Evolutionary conservation across 2,888 invertebrate species (phyloP), one percentile per base, ranked within the genome.

Genomic region (Onthophagus sagittarius): DNA sequence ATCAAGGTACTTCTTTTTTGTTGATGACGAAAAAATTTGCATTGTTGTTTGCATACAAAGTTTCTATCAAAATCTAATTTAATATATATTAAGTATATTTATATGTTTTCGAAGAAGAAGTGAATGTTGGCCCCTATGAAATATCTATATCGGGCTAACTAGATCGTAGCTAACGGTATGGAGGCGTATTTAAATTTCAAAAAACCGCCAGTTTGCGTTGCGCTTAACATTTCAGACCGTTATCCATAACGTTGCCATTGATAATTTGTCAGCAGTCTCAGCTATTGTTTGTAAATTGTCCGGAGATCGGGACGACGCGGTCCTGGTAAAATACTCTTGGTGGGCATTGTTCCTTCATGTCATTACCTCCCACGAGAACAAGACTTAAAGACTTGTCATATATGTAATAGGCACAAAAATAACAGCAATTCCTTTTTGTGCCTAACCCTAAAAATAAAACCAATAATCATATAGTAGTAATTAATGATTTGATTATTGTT

Each of bases 241-340:
- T 77, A 77, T 74, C 70, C 71, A 74, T 76, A 72, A 73, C 70
- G 75, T 76, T 75, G 73, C 69, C 75, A 73, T 72, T 73, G 75
- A 75, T 72, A 76, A 76, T 76, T 76, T 76, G 76, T 74, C 74
- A 73, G 76, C 74, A 65, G 77, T 78, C 77, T 74, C 74, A 73
- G 76, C 74, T 67, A 78, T 78, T 78, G 78, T 78, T 78, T 78
- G 78, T 75, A 78, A 78, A 78, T 78, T 72, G 75, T 72, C 63
- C 69, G 67, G 63, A 71, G 65, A 64, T 15, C 69, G 39, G 14
- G 63, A 23, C 23, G 23, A 23, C 23, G 23, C 23, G 23, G 39
- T 53, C 7, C 39, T 53, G 39, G 39, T 53, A 53, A 53, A 53
- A 53, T 53, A 53, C 39, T 23, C 23, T 53, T 53, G 39, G 9